Evolutionary conservation across 1,140 invertebrate species (phyloP).

Genomic region (Dinoponera quadriceps): DNA sequence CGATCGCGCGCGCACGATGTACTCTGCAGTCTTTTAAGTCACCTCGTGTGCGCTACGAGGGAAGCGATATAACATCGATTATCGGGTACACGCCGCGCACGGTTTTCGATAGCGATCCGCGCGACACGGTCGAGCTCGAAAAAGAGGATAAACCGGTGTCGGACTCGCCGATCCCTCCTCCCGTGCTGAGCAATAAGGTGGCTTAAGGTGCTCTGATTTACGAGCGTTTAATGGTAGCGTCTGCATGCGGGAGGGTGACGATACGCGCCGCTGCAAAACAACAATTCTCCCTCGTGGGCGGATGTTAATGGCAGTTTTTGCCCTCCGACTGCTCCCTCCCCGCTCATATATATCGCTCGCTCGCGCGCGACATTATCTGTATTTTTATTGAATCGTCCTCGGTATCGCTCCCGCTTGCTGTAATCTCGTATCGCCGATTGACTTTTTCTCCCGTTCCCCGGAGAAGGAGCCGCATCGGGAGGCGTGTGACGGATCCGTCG

Average conservation of each 20-base stretch:
- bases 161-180: slow-evolving; percentile 14
- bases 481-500: slow-evolving; percentile 36
- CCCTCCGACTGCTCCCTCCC: slow-evolving; percentile 35
- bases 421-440: slow-evolving; percentile 53
- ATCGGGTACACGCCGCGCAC: background rate
- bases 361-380: slow-evolving; percentile 52
- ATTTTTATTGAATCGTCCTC: slow-evolving; percentile 55
- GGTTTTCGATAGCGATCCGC: slow-evolving; percentile 19
- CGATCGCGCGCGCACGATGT: background rate
- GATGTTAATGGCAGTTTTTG: slow-evolving; percentile 61
- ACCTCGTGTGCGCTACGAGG: background rate
- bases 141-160: background rate
- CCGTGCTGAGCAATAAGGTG: slow-evolving; percentile 38
- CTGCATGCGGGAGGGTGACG: slow-evolving; percentile 53
- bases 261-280: slow-evolving; percentile 42
- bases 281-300: slow-evolving; percentile 44
- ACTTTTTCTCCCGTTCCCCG: slow-evolving; percentile 32
- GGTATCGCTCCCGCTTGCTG: slow-evolving; percentile 16
- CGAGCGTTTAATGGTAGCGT: slow-evolving; percentile 53
- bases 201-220: slow-evolving; percentile 55
- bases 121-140: background rate
- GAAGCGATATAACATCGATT: slow-evolving; percentile 37
- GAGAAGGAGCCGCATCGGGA: background rate
- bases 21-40: slow-evolving; percentile 11
- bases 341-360: slow-evolving; percentile 38